phyloP scores from a whole-genome alignment of 2,888 invertebrate genomes.

The Elysia crispata region DNA sequence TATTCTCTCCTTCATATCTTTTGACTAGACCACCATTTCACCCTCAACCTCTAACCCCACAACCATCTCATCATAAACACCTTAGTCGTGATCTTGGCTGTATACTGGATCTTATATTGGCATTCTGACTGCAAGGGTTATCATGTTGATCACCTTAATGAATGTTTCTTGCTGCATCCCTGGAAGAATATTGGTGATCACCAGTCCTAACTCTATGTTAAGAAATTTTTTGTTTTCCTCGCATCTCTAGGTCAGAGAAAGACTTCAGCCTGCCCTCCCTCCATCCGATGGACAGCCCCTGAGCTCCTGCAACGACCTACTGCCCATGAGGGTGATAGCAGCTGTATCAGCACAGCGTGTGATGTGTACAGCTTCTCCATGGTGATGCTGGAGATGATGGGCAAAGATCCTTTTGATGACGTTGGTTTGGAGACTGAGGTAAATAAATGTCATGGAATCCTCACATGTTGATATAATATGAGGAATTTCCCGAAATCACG shows the following conservation, averaged over 20 bases:
- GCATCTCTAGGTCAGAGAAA: conserved; percentile 59
- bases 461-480: no score
- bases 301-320: conserved; percentile 68
- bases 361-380: conserved; percentile 75
- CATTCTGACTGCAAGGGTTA: no score
- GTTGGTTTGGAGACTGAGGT: conserved; percentile 70
- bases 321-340: conserved; percentile 42
- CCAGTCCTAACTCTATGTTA: not conserved
- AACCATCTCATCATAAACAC: no score
- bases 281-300: conserved; percentile 74
- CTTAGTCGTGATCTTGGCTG: no score
- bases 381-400: conserved; percentile 71
- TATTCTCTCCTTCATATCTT: no score
- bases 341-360: conserved; percentile 61
- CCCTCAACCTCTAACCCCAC: no score
- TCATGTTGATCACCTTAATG: not conserved
- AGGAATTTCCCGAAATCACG: no score
- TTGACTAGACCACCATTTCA: no score
- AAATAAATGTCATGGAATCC: no score
- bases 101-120: no score
- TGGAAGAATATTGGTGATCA: conserved; percentile 14
- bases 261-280: conserved; percentile 67
- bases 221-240: no score
- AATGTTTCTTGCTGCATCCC: not conserved
- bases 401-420: conserved; percentile 72